These are phyloP conservation scores for Agrochola circellaris DNA, from an alignment of 2,888 invertebrate genomes.

Conservation along the genomic window DNA sequence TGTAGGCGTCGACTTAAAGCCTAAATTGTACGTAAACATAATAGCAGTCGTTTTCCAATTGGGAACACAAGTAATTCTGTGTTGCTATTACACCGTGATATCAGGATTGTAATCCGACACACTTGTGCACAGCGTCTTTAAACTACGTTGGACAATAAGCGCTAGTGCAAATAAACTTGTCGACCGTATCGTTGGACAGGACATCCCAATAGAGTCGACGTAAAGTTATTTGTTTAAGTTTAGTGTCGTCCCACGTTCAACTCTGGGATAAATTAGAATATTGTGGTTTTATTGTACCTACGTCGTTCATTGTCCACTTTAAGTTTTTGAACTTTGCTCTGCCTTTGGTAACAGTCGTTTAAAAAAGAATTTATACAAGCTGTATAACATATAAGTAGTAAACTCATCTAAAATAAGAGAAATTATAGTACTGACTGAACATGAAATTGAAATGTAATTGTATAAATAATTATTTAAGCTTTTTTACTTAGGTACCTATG, in stretches of 20 bases:
- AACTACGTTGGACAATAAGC: slow-evolving; percentile 63
- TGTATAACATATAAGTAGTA: background rate
- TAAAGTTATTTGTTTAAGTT: slow-evolving; percentile 90
- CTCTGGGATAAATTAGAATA: slow-evolving; percentile 79
- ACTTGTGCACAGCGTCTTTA: slow-evolving; percentile 55
- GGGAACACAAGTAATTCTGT: slow-evolving; percentile 63
- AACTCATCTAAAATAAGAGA: background rate
- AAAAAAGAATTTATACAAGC: background rate
- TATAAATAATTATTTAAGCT: background rate
- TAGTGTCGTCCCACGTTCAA: slow-evolving; percentile 86
- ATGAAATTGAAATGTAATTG: background rate
- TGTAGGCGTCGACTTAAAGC: slow-evolving; percentile 75
- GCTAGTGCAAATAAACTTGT: slow-evolving; percentile 69
- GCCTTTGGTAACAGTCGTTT: slow-evolving; percentile 53
- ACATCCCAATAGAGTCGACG: slow-evolving; percentile 88
- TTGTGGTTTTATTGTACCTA: slow-evolving; percentile 84
- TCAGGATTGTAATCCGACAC: slow-evolving; percentile 61
- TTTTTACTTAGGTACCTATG: background rate
- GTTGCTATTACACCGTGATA: slow-evolving; percentile 55
- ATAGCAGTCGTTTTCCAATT: slow-evolving; percentile 69
- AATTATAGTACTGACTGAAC: background rate
- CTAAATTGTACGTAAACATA: slow-evolving; percentile 71
- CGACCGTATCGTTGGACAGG: slow-evolving; percentile 78
- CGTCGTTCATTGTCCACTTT: slow-evolving; percentile 81
- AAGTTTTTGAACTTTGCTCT: slow-evolving; percentile 56